These are phyloP conservation scores for Sarcophaga subvicina DNA, from an alignment of 2,888 invertebrate species.

Conservation along the genomic window DNA sequence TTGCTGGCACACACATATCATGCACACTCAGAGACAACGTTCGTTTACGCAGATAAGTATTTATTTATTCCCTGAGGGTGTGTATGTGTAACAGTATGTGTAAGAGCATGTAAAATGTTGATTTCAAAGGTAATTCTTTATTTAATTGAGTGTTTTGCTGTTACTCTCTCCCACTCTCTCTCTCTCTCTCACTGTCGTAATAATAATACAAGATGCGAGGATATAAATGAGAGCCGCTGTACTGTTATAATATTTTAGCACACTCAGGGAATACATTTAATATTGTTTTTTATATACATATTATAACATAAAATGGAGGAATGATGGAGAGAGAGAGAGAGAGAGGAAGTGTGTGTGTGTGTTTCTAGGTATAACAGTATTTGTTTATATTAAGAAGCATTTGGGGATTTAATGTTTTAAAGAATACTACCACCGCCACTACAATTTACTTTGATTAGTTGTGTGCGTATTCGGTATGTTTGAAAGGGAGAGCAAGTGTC, in stretches of 20 bases:
- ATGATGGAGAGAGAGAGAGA: neutral
- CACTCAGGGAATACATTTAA: constrained; percentile 62
- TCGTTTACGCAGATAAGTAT: neutral
- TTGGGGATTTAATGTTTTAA: constrained; percentile 52
- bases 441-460: too few relatives aligned
- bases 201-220: too few relatives aligned
- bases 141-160: constrained; percentile 64
- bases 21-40: constrained; percentile 1
- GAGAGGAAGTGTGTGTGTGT: neutral
- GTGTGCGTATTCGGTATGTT: too few relatives aligned
- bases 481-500: too few relatives aligned
- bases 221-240: neutral
- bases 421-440: neutral
- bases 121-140: constrained; percentile 65
- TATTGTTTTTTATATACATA: constrained; percentile 34
- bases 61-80: constrained; percentile 36
- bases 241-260: constrained; percentile 23
- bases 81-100: neutral
- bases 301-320: too few relatives aligned
- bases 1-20: constrained; percentile 1
- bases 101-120: constrained; percentile 33
- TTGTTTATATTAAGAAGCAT: constrained; percentile 38
- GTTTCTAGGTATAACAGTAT: neutral
- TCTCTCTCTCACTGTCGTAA: neutral
- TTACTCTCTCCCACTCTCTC: neutral